phyloP scores from a whole-genome alignment of 2,888 invertebrate species.

The Athrips mouffetella region DNA sequence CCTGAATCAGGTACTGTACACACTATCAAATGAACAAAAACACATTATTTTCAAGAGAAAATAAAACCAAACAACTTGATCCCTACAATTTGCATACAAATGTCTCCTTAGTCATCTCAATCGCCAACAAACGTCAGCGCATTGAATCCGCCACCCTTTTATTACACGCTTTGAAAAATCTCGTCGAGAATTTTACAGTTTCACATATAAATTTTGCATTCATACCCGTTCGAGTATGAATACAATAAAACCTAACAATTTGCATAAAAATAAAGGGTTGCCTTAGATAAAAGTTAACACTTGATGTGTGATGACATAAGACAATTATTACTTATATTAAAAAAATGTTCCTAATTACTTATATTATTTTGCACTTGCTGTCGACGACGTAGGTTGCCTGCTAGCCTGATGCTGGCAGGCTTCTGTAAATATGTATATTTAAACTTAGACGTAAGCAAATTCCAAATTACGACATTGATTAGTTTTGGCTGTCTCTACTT shows the following conservation, averaged over 20 bases:
- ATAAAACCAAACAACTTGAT: background rate
- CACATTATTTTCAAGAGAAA: no score
- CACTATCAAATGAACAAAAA: no score
- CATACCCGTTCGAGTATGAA: conserved; percentile 22
- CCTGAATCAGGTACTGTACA: no score
- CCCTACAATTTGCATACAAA: background rate
- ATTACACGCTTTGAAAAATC: conserved; percentile 1
- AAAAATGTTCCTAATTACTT: no score
- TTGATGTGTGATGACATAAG: background rate
- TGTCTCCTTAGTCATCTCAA: background rate
- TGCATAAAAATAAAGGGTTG: conserved; percentile 45
- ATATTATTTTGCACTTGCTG: no score
- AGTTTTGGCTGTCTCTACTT: no score
- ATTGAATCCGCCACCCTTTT: background rate
- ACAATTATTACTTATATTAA: no score
- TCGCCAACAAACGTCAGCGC: background rate
- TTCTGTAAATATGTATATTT: no score
- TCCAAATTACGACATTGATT: no score
- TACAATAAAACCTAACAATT: conserved; percentile 50
- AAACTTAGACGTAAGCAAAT: no score
- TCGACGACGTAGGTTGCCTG: no score
- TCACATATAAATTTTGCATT: conserved; percentile 18
- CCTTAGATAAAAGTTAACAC: background rate
- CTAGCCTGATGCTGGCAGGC: no score
- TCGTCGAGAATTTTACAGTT: conserved; percentile 13